Evolutionary conservation across 2,888 invertebrate species (phyloP).

Genomic region (Nephrocerus scutellatus): DNA sequence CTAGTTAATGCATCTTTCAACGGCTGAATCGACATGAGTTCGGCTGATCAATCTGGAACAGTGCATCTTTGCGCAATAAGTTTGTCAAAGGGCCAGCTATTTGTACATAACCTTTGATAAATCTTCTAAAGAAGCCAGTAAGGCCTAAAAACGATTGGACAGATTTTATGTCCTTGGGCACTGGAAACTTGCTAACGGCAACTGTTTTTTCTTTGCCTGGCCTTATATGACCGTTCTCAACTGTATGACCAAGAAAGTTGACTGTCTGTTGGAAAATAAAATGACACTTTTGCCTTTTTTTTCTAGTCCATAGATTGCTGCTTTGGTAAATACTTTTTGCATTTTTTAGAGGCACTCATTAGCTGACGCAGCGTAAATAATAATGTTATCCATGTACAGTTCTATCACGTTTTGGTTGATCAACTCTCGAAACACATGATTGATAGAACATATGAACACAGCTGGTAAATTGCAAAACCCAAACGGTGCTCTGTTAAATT

Average conservation of each 20-base stretch:
- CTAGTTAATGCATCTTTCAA: no score
- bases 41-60: no score
- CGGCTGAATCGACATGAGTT: no score
- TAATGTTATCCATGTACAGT: conserved; percentile 18
- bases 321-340: conserved; percentile 4
- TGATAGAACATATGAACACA: not conserved
- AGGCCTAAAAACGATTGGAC: conserved; percentile 16
- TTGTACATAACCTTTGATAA: conserved; percentile 8
- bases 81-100: no score
- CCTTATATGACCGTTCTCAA: conserved; percentile 11
- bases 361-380: conserved; percentile 9
- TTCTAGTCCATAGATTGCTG: conserved; percentile 5
- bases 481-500: conserved; percentile 1
- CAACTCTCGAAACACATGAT: conserved; percentile 1
- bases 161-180: conserved; percentile 12
- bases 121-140: conserved; percentile 15
- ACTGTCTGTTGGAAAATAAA: conserved; percentile 10
- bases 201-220: conserved; percentile 17
- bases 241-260: conserved; percentile 12
- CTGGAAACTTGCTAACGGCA: conserved; percentile 10
- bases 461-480: conserved; percentile 3
- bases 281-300: conserved; percentile 16
- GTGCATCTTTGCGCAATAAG: no score
- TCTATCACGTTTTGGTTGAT: conserved; percentile 11
- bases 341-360: conserved; percentile 16